Evolutionary conservation across 2,888 invertebrate genomes (phyloP), one percentile per base, ranked within the genome.

Genomic region (Ypsolopha sequella): DNA sequence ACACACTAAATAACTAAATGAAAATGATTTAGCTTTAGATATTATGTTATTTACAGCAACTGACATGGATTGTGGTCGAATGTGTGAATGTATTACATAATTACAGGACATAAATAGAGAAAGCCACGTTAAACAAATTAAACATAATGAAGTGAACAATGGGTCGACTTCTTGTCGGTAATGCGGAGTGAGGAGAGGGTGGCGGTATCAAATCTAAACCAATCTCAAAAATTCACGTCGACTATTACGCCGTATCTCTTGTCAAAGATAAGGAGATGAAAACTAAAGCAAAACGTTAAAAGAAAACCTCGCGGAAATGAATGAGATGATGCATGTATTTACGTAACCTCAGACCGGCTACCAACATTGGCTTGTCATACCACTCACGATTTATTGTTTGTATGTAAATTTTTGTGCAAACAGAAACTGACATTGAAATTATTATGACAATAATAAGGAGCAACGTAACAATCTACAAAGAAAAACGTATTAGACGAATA

Each of bases 121-220:
- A 33, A 36, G 50, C 9, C 14, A 11, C 13, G n/a, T 24, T 34
- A 24, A 47, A 47, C 14, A n/a, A 45, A 41, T 10, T 14, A 24
- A 73, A 77, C 81, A 80, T 82, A 44, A 24, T 51, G 62, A 66
- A 73, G 63, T 56, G 66, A 75, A 76, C 81, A 81, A 84, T 84
- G 85, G 85, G 85, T 84, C 67, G 84, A 84, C 85, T 84, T 84
- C 62, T 70, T 70, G 80, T 66, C 80, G 77, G n/a, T 24, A 24
- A 24, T 70, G 71, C 63, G 69, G 70, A 66, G 60, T 58, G 67
- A 76, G 76, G 65, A 56, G 52, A 59, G 61, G 56, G 50, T 59
- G 67, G 67, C 61, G 60, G 61, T 59, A 57, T 55, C 58, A 56
- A n/a, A n/a, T 9, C 46, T 33, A 10, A 35, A 33, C 35, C 24